Evolutionary conservation across 2,113 vertebrate genomes (phyloP).

Genomic region (Embiotoca jacksoni): DNA sequence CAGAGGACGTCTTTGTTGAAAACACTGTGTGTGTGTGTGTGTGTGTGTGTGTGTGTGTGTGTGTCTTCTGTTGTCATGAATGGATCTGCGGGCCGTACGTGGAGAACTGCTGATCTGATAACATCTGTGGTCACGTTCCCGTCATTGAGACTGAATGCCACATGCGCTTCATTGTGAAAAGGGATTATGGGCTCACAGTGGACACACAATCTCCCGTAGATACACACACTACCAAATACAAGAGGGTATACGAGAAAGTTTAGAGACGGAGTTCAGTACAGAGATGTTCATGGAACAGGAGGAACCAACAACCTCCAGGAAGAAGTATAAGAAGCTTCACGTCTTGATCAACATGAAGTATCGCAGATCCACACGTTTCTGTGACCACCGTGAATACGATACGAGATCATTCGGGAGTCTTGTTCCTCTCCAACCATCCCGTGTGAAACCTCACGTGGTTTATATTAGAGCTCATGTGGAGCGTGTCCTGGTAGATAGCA

Average conservation of each 20-base stretch:
- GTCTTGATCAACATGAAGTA: too few relatives aligned
- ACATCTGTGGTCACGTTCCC: constrained; percentile 70
- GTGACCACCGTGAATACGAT: too few relatives aligned
- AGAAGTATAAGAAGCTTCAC: too few relatives aligned
- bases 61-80: constrained; percentile 13
- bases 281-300: too few relatives aligned
- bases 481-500: constrained; percentile 11
- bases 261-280: too few relatives aligned
- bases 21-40: constrained; percentile 14
- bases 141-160: constrained; percentile 64
- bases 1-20: constrained; percentile 38
- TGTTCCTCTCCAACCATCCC: neutral
- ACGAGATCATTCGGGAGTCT: neutral
- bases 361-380: too few relatives aligned
- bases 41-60: constrained; percentile 20
- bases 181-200: constrained; percentile 72
- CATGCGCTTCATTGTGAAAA: constrained; percentile 65
- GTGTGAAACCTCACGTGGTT: neutral
- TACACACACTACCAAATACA: constrained; percentile 12
- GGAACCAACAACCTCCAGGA: too few relatives aligned
- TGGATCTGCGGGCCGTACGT: constrained; percentile 13
- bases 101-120: constrained; percentile 71
- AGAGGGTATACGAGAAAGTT: too few relatives aligned
- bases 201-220: constrained; percentile 23
- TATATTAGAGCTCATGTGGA: neutral